Evolutionary conservation across 1,140 invertebrate species (phyloP).

Genomic region (Zaprionus davidi): DNA sequence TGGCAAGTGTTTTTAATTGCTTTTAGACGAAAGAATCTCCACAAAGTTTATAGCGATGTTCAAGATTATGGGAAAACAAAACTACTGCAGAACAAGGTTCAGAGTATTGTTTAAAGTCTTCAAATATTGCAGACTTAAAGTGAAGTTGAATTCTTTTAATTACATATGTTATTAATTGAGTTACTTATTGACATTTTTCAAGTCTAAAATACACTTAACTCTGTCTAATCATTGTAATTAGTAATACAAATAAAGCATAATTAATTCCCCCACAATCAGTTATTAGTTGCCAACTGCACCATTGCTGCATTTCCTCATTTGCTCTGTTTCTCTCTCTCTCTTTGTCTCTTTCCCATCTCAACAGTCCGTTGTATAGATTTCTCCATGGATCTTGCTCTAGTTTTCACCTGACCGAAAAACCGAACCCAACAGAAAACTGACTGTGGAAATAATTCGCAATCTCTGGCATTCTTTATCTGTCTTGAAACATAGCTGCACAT

Average conservation of each 20-base stretch:
- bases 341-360: neutral
- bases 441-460: constrained; percentile 28
- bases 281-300: too few relatives aligned
- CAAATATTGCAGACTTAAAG: too few relatives aligned
- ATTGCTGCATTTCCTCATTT: neutral
- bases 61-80: constrained; percentile 13
- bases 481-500: constrained; percentile 46
- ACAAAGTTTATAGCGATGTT: neutral
- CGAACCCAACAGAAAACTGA: neutral
- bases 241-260: neutral
- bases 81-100: neutral
- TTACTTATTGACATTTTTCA: too few relatives aligned
- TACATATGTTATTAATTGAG: too few relatives aligned
- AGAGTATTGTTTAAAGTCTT: too few relatives aligned
- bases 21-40: constrained; percentile 35
- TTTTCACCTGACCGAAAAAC: constrained; percentile 46
- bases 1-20: constrained; percentile 57
- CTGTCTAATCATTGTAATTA: neutral
- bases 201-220: too few relatives aligned
- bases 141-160: too few relatives aligned
- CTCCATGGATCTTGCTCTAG: constrained; percentile 30
- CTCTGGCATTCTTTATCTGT: constrained; percentile 37
- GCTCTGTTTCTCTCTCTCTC: too few relatives aligned
- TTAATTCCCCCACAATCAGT: neutral
- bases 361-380: constrained; percentile 8